Conservation (phyloP, 2,888 invertebrate species). For the Lycaena phlaeas region DNA sequence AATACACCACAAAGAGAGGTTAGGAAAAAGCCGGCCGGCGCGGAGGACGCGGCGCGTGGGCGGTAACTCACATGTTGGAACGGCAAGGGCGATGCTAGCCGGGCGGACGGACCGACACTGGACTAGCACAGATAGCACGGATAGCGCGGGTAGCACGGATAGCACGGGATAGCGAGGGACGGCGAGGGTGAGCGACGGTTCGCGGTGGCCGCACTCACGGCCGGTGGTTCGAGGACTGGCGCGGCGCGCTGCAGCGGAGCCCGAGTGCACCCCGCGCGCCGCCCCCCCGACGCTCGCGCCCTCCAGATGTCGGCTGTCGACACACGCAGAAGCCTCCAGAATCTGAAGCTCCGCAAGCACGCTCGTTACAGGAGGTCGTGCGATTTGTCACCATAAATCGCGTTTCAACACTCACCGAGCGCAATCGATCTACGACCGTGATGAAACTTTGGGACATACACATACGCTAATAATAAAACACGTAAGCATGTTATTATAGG, state of each 20-base stretch:
- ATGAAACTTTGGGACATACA: slow-evolving; percentile 8
- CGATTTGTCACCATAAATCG: slow-evolving; percentile 18
- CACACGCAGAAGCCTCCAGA: slow-evolving; percentile 42
- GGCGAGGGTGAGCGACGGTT: slow-evolving; percentile 31
- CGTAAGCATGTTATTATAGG: too few relatives aligned
- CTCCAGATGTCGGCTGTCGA: slow-evolving; percentile 44
- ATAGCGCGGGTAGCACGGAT: slow-evolving; percentile 37
- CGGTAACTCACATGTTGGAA: slow-evolving; percentile 56
- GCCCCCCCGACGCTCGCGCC: slow-evolving; percentile 43
- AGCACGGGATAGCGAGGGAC: slow-evolving; percentile 29
- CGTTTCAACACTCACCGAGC: slow-evolving; percentile 11
- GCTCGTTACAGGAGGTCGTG: slow-evolving; percentile 10
- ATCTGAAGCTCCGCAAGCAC: slow-evolving; percentile 22
- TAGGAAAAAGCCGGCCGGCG: slow-evolving; percentile 57
- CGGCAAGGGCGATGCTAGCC: slow-evolving; percentile 40
- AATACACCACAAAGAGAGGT: slow-evolving; percentile 46
- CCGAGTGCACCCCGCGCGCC: slow-evolving; percentile 51
- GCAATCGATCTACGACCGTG: slow-evolving; percentile 5
- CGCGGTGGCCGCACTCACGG: slow-evolving; percentile 68
- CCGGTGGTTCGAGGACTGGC: slow-evolving; percentile 71
- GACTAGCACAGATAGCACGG: slow-evolving; percentile 26
- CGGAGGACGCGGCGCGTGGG: slow-evolving; percentile 24
- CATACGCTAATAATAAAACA: not conserved
- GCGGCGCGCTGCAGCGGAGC: slow-evolving; percentile 43
- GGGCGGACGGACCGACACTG: slow-evolving; percentile 30